A percentile compares a stretch with the other conserved stretches of the same genome.
Conservation (phyloP, 2,797 vertebrate species). For the Lindbergichthys nudifrons region DNA sequence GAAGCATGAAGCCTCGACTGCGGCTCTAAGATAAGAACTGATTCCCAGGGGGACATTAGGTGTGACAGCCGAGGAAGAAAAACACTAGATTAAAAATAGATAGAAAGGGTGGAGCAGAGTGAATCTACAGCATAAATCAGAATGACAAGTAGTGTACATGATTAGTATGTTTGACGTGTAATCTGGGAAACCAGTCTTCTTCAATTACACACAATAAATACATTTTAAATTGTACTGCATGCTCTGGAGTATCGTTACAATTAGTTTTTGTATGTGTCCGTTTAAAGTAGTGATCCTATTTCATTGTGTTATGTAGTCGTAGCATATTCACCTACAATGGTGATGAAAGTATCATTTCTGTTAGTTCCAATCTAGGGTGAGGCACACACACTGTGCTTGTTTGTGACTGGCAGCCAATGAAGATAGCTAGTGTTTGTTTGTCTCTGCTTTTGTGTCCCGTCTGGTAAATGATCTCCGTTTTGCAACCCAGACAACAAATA, state of each 20-base stretch:
- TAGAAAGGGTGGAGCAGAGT: neutral
- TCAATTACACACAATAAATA: no score
- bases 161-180: neutral
- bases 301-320: neutral
- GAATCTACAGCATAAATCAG: neutral
- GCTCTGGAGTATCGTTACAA: no score
- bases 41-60: neutral
- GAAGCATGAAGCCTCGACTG: neutral
- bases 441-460: conserved; percentile 30
- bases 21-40: neutral
- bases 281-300: neutral
- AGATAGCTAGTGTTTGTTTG: conserved; percentile 18
- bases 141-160: neutral
- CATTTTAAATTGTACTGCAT: no score
- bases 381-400: conserved; percentile 13
- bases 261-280: no score
- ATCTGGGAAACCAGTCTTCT: neutral
- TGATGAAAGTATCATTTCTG: neutral
- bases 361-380: neutral
- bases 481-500: conserved; percentile 25
- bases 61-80: neutral
- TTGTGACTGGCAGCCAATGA: conserved; percentile 16
- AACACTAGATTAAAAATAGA: neutral
- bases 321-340: neutral
- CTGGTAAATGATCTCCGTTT: conserved; percentile 30